Conservation (phyloP, 1,140 invertebrate genomes). For the Sycophila sp. region DNA sequence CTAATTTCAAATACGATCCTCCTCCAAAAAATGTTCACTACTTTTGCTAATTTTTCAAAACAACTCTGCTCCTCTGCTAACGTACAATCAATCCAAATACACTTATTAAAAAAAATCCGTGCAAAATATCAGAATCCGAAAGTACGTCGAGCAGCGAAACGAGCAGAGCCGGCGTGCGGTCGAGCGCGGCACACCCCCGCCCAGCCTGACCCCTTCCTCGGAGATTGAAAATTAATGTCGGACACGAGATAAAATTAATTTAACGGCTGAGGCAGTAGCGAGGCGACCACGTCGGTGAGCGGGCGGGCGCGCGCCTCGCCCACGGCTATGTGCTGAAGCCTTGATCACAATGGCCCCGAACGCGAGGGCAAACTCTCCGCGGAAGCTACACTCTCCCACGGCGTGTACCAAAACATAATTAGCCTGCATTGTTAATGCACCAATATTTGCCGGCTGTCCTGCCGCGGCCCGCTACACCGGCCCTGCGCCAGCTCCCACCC, state of each 20-base stretch:
- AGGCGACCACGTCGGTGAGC: constrained; percentile 31
- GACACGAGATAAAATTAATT: constrained; percentile 68
- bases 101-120: too few species aligned
- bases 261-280: constrained; percentile 53
- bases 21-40: too few species aligned
- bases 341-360: constrained; percentile 63
- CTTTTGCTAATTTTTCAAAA: too few species aligned
- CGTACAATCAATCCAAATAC: too few species aligned
- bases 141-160: too few species aligned
- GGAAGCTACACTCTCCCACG: constrained; percentile 27
- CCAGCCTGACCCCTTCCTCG: too few species aligned
- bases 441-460: constrained; percentile 66
- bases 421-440: constrained; percentile 67
- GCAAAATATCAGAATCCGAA: too few species aligned
- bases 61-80: too few species aligned
- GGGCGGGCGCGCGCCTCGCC: constrained; percentile 41
- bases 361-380: constrained; percentile 53
- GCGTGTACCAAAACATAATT: constrained; percentile 66
- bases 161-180: too few species aligned
- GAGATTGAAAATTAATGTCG: constrained; percentile 59
- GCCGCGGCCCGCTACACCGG: too few species aligned
- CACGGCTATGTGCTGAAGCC: constrained; percentile 63
- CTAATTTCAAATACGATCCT: too few species aligned
- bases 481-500: too few species aligned
- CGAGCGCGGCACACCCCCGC: constrained; percentile 11